These are phyloP conservation scores for Theonella swinhoei DNA, from an alignment of 37 sponge, comb jelly and placozoan species.

Conservation along the genomic window DNA sequence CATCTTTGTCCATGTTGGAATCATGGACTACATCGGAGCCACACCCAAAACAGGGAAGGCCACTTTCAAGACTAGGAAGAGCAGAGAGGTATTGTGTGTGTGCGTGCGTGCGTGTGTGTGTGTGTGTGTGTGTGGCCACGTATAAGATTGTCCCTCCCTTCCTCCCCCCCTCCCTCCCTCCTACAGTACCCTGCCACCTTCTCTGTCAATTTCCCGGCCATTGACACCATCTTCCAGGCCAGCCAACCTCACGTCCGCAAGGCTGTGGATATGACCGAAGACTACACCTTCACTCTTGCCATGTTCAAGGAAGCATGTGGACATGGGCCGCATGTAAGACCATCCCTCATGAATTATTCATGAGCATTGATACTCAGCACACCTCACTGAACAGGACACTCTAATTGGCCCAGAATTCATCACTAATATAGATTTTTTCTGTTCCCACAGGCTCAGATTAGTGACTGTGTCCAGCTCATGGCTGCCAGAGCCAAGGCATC, in stretches of 20 bases:
- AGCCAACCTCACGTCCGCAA: not conserved
- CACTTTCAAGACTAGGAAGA: not conserved
- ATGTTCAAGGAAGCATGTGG: conserved; percentile 20
- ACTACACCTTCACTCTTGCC: conserved; percentile 2
- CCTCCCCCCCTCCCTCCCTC: not conserved
- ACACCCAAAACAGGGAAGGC: not conserved
- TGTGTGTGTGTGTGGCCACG: not conserved
- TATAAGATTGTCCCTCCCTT: not conserved
- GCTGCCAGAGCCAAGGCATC: not conserved
- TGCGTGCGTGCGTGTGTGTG: not conserved
- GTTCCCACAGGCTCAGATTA: not conserved
- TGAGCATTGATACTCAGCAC: no score
- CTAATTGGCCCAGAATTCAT: no score
- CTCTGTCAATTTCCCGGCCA: not conserved
- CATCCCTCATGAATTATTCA: not conserved
- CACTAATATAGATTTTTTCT: no score
- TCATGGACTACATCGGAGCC: conserved; percentile 46
- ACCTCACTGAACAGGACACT: no score
- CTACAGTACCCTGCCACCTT: conserved; percentile 15
- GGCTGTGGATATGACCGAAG: conserved; percentile 21
- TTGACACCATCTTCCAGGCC: not conserved
- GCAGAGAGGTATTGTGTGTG: conserved; percentile 1
- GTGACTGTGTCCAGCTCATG: conserved; percentile 2
- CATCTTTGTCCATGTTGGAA: conserved; percentile 76
- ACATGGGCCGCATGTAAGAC: conserved; percentile 8